Conservation (phyloP, 2,888 invertebrate genomes). For the Heliconius ethilla region DNA sequence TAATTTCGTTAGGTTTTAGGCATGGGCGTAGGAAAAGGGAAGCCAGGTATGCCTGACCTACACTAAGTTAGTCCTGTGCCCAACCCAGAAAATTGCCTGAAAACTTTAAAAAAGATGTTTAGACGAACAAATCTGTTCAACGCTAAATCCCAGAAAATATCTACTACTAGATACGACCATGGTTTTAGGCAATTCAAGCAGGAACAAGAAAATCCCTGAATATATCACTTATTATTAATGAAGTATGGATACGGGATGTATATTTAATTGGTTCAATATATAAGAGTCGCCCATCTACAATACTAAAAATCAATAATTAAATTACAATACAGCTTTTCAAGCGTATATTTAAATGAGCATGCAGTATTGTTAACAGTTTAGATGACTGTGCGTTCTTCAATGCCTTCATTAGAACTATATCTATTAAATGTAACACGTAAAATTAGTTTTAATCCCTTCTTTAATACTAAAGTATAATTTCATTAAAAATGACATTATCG, state of each 20-base stretch:
- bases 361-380: background rate
- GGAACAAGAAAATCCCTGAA: background rate
- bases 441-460: background rate
- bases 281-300: slow-evolving; percentile 7
- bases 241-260: background rate
- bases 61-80: too few species aligned
- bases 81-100: too few species aligned
- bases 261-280: background rate
- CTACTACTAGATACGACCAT: too few species aligned
- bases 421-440: background rate
- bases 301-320: background rate
- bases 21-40: too few species aligned
- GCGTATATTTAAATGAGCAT: background rate
- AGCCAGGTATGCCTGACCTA: too few species aligned
- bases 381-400: background rate
- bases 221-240: background rate
- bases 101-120: too few species aligned
- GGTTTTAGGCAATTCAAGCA: background rate
- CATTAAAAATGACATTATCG: background rate
- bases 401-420: slow-evolving; percentile 1
- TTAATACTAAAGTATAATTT: background rate
- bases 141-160: too few species aligned
- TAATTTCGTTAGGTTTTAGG: background rate
- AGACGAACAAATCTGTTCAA: too few species aligned
- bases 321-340: slow-evolving; percentile 3